Percentiles rank a stretch among this genome's conserved stretches.
phyloP scores from a whole-genome alignment of 1,140 invertebrate genomes.

The Paralvinella palmiformis region DNA sequence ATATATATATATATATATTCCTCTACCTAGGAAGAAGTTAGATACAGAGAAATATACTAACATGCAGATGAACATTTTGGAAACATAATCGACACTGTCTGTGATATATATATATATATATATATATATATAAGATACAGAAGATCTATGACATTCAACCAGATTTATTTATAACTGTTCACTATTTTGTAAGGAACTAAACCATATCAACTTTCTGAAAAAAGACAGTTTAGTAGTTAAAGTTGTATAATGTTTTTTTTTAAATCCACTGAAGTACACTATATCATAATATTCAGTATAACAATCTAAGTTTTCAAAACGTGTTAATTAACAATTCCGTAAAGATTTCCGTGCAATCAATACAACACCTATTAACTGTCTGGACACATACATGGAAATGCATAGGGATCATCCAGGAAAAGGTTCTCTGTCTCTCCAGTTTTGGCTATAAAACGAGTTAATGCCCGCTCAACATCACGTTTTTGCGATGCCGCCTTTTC shows the following conservation, averaged over 20 bases:
- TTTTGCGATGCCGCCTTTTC: constrained; percentile 85
- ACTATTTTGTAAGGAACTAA: too few species aligned
- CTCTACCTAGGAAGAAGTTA: too few species aligned
- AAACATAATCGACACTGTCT: too few species aligned
- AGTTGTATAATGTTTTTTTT: too few species aligned
- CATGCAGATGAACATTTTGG: too few species aligned
- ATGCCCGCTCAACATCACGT: constrained; percentile 83
- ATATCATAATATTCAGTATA: too few species aligned
- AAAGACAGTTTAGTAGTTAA: too few species aligned
- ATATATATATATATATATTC: neutral
- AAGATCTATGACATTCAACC: neutral
- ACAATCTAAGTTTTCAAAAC: too few species aligned
- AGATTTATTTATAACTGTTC: neutral
- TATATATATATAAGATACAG: neutral
- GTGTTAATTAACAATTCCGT: neutral
- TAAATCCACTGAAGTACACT: too few species aligned
- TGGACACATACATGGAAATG: constrained; percentile 68
- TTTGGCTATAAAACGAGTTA: constrained; percentile 90
- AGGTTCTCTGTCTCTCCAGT: constrained; percentile 85
- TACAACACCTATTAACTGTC: neutral
- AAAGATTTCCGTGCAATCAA: neutral
- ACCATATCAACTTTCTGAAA: too few species aligned
- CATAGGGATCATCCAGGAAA: constrained; percentile 74
- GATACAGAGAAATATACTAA: too few species aligned
- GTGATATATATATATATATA: too few species aligned